Base-by-base conservation (phyloP, 2,888 invertebrate species). In the Chrysotoxum bicinctum region DNA sequence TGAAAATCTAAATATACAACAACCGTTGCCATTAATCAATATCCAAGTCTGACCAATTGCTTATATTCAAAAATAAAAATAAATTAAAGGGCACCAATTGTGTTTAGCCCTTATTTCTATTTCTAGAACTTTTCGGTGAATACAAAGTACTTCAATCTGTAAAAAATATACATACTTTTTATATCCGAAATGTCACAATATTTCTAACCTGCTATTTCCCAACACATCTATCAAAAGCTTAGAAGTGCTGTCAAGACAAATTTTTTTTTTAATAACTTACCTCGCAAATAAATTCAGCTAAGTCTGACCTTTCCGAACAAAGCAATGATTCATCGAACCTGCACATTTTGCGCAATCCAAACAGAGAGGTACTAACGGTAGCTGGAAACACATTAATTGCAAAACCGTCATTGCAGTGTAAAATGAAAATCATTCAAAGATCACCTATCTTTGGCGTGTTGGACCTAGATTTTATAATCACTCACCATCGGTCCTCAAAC, bases 401-500 rank as follows among this genome's bases (percentile, higher is more conserved):
- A 32, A 64, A 74, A 62, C 23, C 43, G 23, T 40, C 62, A 40
- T 52, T 50, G 40, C 37, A 52, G 37, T 40, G 62, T 48, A 64
- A 64, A 62, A 62, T 40, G 26, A 35, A 64, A 74, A 40, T 54
- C 35, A 40, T 40, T 74, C 73, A 64, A 74, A 62, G 43, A 64
- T 64, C 52, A 30, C 19, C 45, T 66, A 66, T 35, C 66, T 50
- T 5, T 35, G 45, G 32, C 50, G 50, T 45, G 43, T 54, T 66
- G 66, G 56, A 56, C 56, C 74, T 52, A 66, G 52, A 74, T 56
- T 73, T 62, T 73, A n/a, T 58, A 69, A 69, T 78, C 66, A 73
- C 48, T 50, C 32, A 45, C 54, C 52, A 74, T 73, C 66, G 56
- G 54, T 10, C 32, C 50, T 56, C 23, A 74, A 79, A 75, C 64